phyloP scores from a whole-genome alignment of 2,888 invertebrate species.

The Hirtodrosophila cameraria region DNA sequence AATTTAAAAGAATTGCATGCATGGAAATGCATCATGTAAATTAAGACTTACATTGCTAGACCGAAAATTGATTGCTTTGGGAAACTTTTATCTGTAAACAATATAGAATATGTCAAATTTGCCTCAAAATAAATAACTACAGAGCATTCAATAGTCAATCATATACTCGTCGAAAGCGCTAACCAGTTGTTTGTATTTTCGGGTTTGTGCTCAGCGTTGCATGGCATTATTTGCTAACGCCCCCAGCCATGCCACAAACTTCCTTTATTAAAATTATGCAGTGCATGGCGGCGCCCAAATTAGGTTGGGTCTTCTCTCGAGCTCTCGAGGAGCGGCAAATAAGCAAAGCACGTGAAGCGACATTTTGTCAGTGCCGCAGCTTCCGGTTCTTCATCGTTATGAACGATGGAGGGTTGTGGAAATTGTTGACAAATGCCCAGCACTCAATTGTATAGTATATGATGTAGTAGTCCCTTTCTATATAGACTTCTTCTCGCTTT shows the following conservation, averaged over 20 bases:
- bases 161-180: neutral
- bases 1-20: too few species aligned
- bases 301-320: constrained; percentile 43
- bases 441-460: constrained; percentile 46
- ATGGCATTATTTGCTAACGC: constrained; percentile 61
- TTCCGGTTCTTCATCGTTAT: constrained; percentile 47
- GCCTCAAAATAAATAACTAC: too few species aligned
- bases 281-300: constrained; percentile 55
- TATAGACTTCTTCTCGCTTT: constrained; percentile 15
- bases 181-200: constrained; percentile 53
- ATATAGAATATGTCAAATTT: too few species aligned
- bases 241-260: constrained; percentile 42
- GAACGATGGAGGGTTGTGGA: neutral
- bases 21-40: too few species aligned
- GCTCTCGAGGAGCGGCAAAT: constrained; percentile 23
- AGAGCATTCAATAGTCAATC: constrained; percentile 18
- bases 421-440: constrained; percentile 59
- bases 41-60: too few species aligned
- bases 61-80: too few species aligned
- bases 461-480: constrained; percentile 13
- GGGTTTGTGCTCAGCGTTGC: constrained; percentile 56
- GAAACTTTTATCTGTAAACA: too few species aligned
- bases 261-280: constrained; percentile 69
- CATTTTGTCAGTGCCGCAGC: constrained; percentile 60
- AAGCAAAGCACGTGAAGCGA: constrained; percentile 48